A percentile compares a stretch with the other conserved stretches of the same genome.
phyloP scores from a whole-genome alignment of 1,140 invertebrate genomes.

The Bilobella aurantiaca region DNA sequence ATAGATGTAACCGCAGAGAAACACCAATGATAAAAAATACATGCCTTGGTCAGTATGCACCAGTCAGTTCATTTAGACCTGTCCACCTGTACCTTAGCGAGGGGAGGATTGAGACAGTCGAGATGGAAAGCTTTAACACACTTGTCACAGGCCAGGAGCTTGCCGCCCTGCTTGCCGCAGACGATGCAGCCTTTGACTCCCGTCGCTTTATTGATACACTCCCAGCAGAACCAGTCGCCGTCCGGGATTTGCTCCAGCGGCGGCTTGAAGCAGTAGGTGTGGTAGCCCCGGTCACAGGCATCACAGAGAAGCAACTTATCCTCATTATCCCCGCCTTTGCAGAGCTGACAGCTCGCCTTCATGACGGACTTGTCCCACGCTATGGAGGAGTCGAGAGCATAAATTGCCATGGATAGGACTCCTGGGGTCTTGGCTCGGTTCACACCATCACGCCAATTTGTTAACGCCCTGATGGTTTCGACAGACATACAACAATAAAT shows the following conservation, averaged over 20 bases:
- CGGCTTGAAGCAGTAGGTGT: slow-evolving; percentile 96
- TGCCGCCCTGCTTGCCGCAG: slow-evolving; percentile 68
- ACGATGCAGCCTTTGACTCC: slow-evolving; percentile 65
- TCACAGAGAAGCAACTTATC: slow-evolving; percentile 89
- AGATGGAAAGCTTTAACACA: slow-evolving; percentile 85
- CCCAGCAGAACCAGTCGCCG: slow-evolving; percentile 94
- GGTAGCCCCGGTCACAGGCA: slow-evolving; percentile 94
- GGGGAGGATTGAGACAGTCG: slow-evolving; percentile 78
- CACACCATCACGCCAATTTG: slow-evolving; percentile 80
- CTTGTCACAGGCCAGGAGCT: slow-evolving; percentile 70
- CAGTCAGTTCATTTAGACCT: too few relatives aligned
- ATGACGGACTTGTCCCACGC: slow-evolving; percentile 98
- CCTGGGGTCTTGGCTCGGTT: slow-evolving; percentile 68
- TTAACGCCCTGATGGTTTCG: slow-evolving; percentile 49
- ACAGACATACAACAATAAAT: too few relatives aligned
- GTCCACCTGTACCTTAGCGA: slow-evolving; percentile 56
- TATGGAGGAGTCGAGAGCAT: slow-evolving; percentile 79
- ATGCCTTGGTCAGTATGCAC: too few relatives aligned
- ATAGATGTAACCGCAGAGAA: too few relatives aligned
- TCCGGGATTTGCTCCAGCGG: slow-evolving; percentile 91
- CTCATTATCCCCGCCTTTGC: slow-evolving; percentile 88
- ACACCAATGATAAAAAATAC: too few relatives aligned
- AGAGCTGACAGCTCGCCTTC: slow-evolving; percentile 83
- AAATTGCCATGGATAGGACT: slow-evolving; percentile 79
- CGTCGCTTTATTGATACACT: slow-evolving; percentile 91